Evolutionary conservation across 2,888 invertebrate genomes (phyloP).

Genomic region (Heteromyza rotundicornis): DNA sequence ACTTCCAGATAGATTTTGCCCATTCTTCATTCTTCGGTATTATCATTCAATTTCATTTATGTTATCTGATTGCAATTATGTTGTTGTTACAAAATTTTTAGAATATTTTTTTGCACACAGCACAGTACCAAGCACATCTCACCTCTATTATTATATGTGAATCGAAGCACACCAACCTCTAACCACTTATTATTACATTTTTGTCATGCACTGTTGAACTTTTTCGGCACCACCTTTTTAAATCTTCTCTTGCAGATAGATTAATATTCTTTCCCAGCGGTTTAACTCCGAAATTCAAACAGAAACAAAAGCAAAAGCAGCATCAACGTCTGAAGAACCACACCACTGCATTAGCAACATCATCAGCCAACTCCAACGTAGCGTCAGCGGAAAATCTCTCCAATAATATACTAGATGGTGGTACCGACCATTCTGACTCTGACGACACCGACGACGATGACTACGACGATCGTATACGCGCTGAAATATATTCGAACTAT

Average conservation of each 20-base stretch:
- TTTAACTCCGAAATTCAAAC: slow-evolving; percentile 53
- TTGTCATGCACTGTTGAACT: background rate
- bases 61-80: no score
- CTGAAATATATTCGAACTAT: slow-evolving; percentile 65
- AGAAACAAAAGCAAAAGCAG: slow-evolving; percentile 43
- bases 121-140: background rate
- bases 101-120: background rate
- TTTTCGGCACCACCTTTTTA: no score
- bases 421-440: slow-evolving; percentile 42
- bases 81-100: background rate
- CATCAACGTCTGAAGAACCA: slow-evolving; percentile 31
- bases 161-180: background rate
- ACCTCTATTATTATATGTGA: no score
- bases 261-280: slow-evolving; percentile 59
- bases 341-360: slow-evolving; percentile 26
- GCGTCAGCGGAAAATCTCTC: background rate
- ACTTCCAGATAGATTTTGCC: no score
- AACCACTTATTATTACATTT: background rate
- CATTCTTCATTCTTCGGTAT: no score
- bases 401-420: slow-evolving; percentile 38
- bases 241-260: slow-evolving; percentile 56
- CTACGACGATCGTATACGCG: slow-evolving; percentile 65
- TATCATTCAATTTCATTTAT: no score
- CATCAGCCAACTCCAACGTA: slow-evolving; percentile 7
- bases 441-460: slow-evolving; percentile 62